Evolutionary conservation across 2,797 vertebrate genomes (phyloP).

Genomic region (Bucorvus abyssinicus): DNA sequence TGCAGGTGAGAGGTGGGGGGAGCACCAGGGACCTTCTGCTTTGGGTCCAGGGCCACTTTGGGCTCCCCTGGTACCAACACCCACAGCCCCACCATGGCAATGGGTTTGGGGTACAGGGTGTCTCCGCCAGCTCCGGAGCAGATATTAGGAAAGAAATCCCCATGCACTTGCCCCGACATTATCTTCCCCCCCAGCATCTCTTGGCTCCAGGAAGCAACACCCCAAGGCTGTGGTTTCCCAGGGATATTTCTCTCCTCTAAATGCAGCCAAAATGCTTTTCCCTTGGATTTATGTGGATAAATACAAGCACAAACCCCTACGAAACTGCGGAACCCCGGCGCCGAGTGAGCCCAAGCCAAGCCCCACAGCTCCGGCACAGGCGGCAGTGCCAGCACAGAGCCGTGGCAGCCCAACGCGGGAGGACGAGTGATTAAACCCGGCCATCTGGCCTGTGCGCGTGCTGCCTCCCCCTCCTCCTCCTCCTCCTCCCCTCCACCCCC

Average conservation of each 20-base stretch:
- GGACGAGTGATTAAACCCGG: constrained; percentile 23
- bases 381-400: background rate
- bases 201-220: background rate
- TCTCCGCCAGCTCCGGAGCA: rapidly evolving
- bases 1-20: background rate
- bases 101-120: rapidly evolving
- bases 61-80: too few relatives aligned
- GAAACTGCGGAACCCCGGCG: rapidly evolving
- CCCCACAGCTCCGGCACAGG: background rate
- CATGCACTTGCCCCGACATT: rapidly evolving
- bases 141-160: background rate
- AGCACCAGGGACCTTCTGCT: rapidly evolving
- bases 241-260: background rate
- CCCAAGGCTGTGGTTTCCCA: rapidly evolving
- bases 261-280: background rate
- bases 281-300: background rate
- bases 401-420: background rate
- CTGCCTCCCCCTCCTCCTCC: background rate
- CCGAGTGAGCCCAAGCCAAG: background rate
- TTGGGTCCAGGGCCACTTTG: background rate
- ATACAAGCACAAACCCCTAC: rapidly evolving
- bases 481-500: background rate
- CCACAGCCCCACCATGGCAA: background rate
- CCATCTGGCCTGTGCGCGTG: constrained; percentile 13
- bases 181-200: background rate